phyloP scores from a whole-genome alignment of 37 sponge, comb jelly and placozoan genomes.

The Oscarella lobularis region DNA sequence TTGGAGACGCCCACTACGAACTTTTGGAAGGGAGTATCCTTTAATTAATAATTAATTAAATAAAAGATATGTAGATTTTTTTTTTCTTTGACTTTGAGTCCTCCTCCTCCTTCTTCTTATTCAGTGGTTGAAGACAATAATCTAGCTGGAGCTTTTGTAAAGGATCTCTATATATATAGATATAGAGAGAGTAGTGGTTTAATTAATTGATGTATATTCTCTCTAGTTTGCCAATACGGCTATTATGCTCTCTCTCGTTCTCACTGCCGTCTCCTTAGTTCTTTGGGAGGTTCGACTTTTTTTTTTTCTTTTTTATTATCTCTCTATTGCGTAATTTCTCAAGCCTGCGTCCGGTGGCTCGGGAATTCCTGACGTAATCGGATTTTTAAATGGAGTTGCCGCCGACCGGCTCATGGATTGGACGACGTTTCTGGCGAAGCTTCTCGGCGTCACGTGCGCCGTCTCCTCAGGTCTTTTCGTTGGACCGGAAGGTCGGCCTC shows the following conservation, averaged over 20 bases:
- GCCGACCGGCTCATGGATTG: neutral
- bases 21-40: neutral
- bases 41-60: no score
- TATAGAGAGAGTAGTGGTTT: neutral
- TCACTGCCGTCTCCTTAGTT: neutral
- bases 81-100: neutral
- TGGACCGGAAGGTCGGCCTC: conserved; percentile 2
- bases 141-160: conserved; percentile 7
- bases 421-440: neutral
- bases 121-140: neutral
- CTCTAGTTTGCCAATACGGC: neutral
- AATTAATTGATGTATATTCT: neutral
- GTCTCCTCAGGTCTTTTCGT: neutral
- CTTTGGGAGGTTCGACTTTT: neutral
- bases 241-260: neutral
- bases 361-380: conserved; percentile 5
- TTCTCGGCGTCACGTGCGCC: conserved; percentile 2
- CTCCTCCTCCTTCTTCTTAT: neutral
- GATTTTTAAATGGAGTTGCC: neutral
- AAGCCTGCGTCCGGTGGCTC: conserved; percentile 2
- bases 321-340: neutral
- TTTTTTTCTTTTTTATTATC: neutral
- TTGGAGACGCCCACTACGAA: conserved; percentile 5
- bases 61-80: neutral
- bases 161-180: neutral